Evolutionary conservation across 2,113 vertebrate genomes (phyloP).

Genomic region (Crocuta crocuta): DNA sequence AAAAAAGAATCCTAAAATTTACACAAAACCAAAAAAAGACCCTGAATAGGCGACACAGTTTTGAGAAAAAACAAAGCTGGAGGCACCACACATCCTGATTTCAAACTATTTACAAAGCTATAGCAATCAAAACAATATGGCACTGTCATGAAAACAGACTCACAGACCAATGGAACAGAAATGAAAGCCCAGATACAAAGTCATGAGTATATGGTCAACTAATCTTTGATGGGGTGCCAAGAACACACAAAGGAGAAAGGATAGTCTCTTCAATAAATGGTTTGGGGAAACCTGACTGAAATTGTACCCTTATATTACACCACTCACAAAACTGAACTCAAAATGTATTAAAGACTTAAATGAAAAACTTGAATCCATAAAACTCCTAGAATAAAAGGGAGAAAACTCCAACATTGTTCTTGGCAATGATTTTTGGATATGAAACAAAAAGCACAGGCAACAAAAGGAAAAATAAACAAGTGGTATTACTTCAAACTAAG

Average conservation of each 20-base stretch:
- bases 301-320: background rate
- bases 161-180: background rate
- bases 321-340: background rate
- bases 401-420: background rate
- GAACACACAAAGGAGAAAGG: background rate
- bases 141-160: background rate
- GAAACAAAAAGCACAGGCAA: background rate
- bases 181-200: background rate
- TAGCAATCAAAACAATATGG: background rate
- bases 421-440: background rate
- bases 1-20: background rate
- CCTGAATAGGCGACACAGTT: background rate
- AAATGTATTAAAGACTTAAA: background rate
- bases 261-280: background rate
- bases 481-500: background rate
- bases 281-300: background rate
- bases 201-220: background rate
- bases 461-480: background rate
- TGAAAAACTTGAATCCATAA: background rate
- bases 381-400: background rate
- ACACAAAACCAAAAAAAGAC: background rate
- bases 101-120: background rate
- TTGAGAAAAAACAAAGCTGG: background rate
- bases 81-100: background rate
- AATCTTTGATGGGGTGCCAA: background rate